Conservation (phyloP, 2,797 vertebrate species). For the Carduelis carduelis region DNA sequence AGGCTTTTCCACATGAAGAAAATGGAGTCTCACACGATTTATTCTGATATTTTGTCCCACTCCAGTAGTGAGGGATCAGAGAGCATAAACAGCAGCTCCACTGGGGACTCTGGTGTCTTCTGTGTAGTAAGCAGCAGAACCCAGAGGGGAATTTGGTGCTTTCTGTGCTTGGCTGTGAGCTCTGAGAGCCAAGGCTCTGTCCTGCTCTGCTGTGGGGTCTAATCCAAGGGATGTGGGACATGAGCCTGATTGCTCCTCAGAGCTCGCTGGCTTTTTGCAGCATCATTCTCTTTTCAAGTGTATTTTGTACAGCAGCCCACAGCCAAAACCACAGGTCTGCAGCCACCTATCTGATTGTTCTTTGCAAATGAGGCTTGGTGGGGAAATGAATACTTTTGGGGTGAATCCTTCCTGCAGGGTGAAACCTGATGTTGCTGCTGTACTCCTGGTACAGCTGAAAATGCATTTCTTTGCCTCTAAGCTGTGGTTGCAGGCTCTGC, state of each 20-base stretch:
- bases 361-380: neutral
- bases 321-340: neutral
- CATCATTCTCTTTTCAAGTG: neutral
- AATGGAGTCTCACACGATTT: neutral
- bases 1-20: neutral
- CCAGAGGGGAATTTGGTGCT: neutral
- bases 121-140: neutral
- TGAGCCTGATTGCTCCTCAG: accelerated
- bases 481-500: neutral
- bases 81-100: neutral
- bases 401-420: neutral
- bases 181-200: neutral
- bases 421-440: neutral
- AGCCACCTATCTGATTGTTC: neutral
- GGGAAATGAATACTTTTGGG: neutral
- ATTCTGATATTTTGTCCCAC: neutral
- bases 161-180: neutral
- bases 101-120: neutral
- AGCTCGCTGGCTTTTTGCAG: neutral
- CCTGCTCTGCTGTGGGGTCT: neutral
- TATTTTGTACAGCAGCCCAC: neutral
- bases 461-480: neutral
- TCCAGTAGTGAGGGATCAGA: neutral
- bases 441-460: neutral
- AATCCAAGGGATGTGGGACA: accelerated